Conservation (phyloP, 1,140 invertebrate genomes). For the Temnothorax longispinosus region DNA sequence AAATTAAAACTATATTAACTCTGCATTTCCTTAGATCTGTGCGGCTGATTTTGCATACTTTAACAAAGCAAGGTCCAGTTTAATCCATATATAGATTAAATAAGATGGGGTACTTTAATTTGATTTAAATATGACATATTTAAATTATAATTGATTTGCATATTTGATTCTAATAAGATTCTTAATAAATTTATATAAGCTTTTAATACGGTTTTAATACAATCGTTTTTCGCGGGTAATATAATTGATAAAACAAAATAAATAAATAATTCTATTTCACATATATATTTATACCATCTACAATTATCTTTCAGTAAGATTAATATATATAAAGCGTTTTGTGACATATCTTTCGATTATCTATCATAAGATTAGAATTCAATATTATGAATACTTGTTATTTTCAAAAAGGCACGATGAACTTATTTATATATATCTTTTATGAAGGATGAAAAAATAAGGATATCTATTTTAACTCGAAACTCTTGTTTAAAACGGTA, state of each 20-base stretch:
- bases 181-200: too few species aligned
- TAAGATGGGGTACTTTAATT: too few species aligned
- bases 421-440: slow-evolving; percentile 8
- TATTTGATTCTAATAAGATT: too few species aligned
- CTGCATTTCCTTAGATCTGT: too few species aligned
- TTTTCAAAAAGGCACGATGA: slow-evolving; percentile 75
- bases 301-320: not conserved
- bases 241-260: not conserved
- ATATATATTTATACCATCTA: slow-evolving; percentile 10
- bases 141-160: too few species aligned
- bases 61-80: too few species aligned
- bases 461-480: not conserved
- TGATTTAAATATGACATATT: too few species aligned
- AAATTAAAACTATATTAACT: too few species aligned
- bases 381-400: slow-evolving; percentile 69
- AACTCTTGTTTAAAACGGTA: not conserved
- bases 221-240: too few species aligned
- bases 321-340: not conserved
- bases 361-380: slow-evolving; percentile 7
- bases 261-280: slow-evolving; percentile 9
- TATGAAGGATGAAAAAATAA: not conserved
- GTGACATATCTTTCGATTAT: not conserved
- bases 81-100: too few species aligned
- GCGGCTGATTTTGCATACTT: too few species aligned
- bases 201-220: too few species aligned